Base-by-base conservation (phyloP, 2,113 vertebrate genomes). In the Urocolius indicus region DNA sequence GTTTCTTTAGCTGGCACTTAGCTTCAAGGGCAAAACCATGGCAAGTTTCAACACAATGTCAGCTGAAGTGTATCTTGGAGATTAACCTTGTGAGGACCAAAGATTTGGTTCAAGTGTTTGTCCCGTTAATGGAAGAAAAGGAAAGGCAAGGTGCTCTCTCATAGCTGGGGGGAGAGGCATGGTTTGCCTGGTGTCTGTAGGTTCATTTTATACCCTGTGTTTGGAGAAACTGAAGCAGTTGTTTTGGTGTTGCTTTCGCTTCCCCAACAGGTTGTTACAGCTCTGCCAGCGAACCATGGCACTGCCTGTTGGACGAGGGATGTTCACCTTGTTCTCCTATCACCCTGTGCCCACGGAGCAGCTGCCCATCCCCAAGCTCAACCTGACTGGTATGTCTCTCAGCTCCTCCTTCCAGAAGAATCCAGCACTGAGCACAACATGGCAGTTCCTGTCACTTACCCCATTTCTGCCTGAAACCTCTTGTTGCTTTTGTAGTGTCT, bases 261-360 rank as follows among this genome's bases (percentile, higher is more conserved):
- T 95, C 73, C 63, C 71, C 48, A 52, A 26, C 59, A 99, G 99
- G 94, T 95, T 99, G 75, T 96, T 99, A 26, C 99, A 99, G 97
- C 95, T 99, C 79, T 99, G 99, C 93, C 99, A 99, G 95, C 97
- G 99, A 84, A 99, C 99, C 52, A 99, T 99, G 99, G 98, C 99
- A 2, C 98, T 99, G 10, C 99, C 99, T 1, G 98, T 99, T 4
- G 99, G 99, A 38, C 97, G 99, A 94, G 99, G 99, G n/a, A 99
- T 99, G 97, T 99, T 99, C 95, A 99, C 99, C 16, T 97, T 99
- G 77, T 99, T 99, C 97, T 99, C 99, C 1, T 99, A 99, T 51
- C 99, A 99, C 38, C 99, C 99, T 3, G 99, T 99, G 55, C 99
- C 99, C 2, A 99, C 99, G 0, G 99, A 99, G 84, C 99, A 99